phyloP scores from a whole-genome alignment of 2,797 vertebrate genomes.

The Peromyscus eremicus region DNA sequence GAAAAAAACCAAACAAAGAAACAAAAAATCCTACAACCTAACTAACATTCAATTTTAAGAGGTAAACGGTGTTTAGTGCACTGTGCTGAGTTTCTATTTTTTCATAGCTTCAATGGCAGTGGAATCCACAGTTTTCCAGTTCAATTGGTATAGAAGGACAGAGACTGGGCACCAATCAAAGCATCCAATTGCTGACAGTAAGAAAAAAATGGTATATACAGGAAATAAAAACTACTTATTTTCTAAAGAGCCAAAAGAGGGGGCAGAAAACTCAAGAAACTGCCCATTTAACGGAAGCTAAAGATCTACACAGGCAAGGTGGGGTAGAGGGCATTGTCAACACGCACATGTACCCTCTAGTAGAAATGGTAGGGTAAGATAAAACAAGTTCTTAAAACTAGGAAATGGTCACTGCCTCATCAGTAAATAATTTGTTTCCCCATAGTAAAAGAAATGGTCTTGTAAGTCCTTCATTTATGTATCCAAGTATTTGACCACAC shows the following conservation, averaged over 20 bases:
- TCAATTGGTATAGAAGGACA: neutral
- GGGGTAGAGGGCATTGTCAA: neutral
- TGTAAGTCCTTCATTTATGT: neutral
- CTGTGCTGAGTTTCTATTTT: conserved; percentile 19
- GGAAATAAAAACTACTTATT: neutral
- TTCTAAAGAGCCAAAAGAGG: neutral
- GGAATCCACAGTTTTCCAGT: conserved; percentile 17
- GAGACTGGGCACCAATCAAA: neutral
- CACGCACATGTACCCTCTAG: neutral
- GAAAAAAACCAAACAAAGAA: too few species aligned
- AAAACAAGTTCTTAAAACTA: conserved; percentile 30
- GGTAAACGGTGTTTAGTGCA: neutral
- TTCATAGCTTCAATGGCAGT: neutral
- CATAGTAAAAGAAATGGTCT: conserved; percentile 4
- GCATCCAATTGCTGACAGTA: neutral
- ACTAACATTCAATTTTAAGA: conserved; percentile 17
- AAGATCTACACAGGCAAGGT: neutral
- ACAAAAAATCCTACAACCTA: too few species aligned
- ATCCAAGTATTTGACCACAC: conserved; percentile 40
- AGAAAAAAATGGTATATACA: neutral
- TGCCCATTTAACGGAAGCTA: conserved; percentile 1
- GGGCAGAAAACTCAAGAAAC: conserved; percentile 17
- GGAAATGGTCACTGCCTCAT: neutral
- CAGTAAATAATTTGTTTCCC: conserved; percentile 44
- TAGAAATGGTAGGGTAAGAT: neutral